Base-by-base conservation (phyloP, 2,797 vertebrate species). In the Artibeus lituratus region DNA sequence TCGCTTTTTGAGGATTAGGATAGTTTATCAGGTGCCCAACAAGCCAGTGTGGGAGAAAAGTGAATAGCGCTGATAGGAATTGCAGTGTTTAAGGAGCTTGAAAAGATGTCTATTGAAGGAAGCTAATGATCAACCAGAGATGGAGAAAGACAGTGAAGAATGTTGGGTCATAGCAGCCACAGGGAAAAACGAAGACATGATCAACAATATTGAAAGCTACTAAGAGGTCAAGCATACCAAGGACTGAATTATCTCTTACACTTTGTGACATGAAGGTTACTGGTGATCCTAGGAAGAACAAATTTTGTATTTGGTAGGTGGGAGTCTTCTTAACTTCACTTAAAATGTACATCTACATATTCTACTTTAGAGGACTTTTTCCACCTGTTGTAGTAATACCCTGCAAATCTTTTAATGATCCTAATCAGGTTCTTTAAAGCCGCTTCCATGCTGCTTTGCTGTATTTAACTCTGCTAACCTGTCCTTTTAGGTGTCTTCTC, bases 391-490 rank as follows among this genome's bases (percentile, higher is more conserved):
- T 49, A 11, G 37, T 49, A 6, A 18, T n/a, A 22, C 19, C 80
- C 7, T 57, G 49, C 37, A 74, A 18, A 21, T 29, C 70, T 78
- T 53, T 22, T 76, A 67, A 42, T 77, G 70, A 80, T 44, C 39
- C 62, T 74, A 37, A 42, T 78, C 42, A 69, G 70, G 47, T 90
- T 39, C 16, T 59, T 92, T 70, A 21, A 85, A 74, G 80, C 53
- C 22, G 10, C 72, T 65, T 78, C 65, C 49, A n/a, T 21, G 55
- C 70, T 92, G 42, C 37, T 90, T 83, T 87, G 37, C 67, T 76
- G 32, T 89, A 49, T 87, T 94, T 91, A 78, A 83, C 53, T 93
- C 62, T 83, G 49, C 87, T 78, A 51, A 55, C 39, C 32, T 83
- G 19, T 70, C 74, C 73, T 69, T 51, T 82, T 78, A 78, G 90